Percentiles rank a stretch among this genome's conserved stretches.
Conservation (phyloP, 2,888 invertebrate genomes). For the Prionchulus punctatus region DNA sequence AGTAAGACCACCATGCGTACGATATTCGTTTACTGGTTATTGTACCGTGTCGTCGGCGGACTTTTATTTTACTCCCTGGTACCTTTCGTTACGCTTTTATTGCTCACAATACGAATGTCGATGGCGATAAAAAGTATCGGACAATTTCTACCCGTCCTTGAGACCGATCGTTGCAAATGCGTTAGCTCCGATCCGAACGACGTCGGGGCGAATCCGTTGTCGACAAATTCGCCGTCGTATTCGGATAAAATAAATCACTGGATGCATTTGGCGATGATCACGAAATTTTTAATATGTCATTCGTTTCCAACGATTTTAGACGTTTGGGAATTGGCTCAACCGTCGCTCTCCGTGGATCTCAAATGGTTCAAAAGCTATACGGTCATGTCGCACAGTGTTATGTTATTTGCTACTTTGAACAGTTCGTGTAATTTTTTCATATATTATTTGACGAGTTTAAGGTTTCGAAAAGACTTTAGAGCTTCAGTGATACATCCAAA, state of each 20-base stretch:
- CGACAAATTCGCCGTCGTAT: no score
- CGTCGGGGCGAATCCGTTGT: no score
- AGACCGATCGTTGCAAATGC: neutral
- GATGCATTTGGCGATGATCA: neutral
- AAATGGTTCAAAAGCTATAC: neutral
- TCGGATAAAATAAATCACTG: neutral
- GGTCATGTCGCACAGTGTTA: neutral
- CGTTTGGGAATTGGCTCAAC: neutral
- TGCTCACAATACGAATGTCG: neutral
- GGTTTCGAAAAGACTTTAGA: neutral
- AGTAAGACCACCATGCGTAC: neutral
- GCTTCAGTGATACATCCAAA: neutral
- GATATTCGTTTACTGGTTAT: neutral
- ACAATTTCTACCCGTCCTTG: neutral
- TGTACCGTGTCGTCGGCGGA: neutral
- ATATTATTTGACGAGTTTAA: neutral
- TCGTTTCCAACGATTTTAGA: conserved; percentile 1
- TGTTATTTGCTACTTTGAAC: neutral
- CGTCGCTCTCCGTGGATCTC: neutral
- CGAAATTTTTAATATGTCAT: conserved; percentile 1
- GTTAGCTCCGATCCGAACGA: no score
- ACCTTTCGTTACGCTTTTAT: neutral
- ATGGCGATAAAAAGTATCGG: neutral
- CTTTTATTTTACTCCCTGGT: neutral
- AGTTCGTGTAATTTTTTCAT: conserved; percentile 1